Percentiles rank a stretch among this genome's conserved stretches.
Conservation (phyloP, 1,140 invertebrate genomes). For the Aphaenogaster ashmeadi region DNA sequence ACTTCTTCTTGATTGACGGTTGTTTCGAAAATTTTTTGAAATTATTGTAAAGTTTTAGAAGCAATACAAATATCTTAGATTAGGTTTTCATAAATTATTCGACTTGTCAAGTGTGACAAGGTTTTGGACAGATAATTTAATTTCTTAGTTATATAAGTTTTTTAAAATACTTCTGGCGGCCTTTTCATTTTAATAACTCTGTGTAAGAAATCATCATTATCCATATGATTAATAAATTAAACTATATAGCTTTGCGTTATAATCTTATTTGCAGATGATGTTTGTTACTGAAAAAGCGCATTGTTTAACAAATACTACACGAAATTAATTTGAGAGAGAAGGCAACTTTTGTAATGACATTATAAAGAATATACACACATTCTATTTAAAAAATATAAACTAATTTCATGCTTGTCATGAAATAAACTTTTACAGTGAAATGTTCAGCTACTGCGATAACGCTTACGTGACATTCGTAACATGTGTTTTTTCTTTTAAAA, state of each 20-base stretch:
- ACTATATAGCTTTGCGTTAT: not conserved
- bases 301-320: not conserved
- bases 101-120: not conserved
- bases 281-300: not conserved
- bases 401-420: conserved; percentile 4
- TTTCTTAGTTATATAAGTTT: not conserved
- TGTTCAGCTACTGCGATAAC: not conserved
- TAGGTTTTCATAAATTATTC: not conserved
- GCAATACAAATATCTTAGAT: not conserved
- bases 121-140: conserved; percentile 14
- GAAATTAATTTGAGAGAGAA: not conserved
- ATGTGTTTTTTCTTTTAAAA: conserved; percentile 5
- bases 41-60: not conserved
- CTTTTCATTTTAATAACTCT: not conserved
- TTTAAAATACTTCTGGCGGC: not conserved
- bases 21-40: not conserved
- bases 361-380: not conserved
- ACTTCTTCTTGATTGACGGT: not conserved
- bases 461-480: not conserved
- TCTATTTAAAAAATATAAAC: not conserved
- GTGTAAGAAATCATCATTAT: not conserved
- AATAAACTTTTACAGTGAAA: conserved; percentile 1
- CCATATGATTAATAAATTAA: not conserved
- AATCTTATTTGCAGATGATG: not conserved
- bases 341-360: not conserved